phyloP scores from a whole-genome alignment of 2,888 invertebrate genomes.

The Nymphalis urticae region DNA sequence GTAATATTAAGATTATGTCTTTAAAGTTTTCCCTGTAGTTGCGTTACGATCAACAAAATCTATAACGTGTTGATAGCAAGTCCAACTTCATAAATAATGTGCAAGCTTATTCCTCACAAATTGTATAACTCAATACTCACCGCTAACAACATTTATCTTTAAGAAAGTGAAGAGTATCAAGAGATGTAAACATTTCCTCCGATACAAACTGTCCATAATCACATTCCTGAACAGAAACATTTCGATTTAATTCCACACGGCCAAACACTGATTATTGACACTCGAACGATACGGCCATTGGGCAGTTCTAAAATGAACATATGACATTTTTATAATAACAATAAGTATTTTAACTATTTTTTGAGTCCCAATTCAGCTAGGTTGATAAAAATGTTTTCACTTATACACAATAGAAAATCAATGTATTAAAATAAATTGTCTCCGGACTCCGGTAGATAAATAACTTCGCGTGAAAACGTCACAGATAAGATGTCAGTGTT shows the following conservation, averaged over 20 bases:
- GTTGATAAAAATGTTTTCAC: constrained; percentile 28
- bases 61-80: constrained; percentile 1
- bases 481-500: constrained; percentile 31
- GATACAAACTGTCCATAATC: constrained; percentile 61
- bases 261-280: constrained; percentile 66
- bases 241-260: constrained; percentile 54
- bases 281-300: constrained; percentile 67
- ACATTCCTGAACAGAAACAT: constrained; percentile 63
- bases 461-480: constrained; percentile 40
- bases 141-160: constrained; percentile 59
- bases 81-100: neutral
- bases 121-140: constrained; percentile 42
- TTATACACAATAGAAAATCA: constrained; percentile 38
- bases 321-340: constrained; percentile 53
- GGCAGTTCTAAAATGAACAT: constrained; percentile 53
- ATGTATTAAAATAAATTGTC: constrained; percentile 39
- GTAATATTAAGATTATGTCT: neutral
- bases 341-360: constrained; percentile 17
- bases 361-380: constrained; percentile 10
- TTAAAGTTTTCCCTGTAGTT: neutral
- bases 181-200: constrained; percentile 64
- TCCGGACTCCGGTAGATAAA: constrained; percentile 42
- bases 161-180: constrained; percentile 58
- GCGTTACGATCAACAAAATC: neutral
- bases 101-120: neutral